phyloP scores from a whole-genome alignment of 2,888 invertebrate species.

The Schizotus pectinicornis region DNA sequence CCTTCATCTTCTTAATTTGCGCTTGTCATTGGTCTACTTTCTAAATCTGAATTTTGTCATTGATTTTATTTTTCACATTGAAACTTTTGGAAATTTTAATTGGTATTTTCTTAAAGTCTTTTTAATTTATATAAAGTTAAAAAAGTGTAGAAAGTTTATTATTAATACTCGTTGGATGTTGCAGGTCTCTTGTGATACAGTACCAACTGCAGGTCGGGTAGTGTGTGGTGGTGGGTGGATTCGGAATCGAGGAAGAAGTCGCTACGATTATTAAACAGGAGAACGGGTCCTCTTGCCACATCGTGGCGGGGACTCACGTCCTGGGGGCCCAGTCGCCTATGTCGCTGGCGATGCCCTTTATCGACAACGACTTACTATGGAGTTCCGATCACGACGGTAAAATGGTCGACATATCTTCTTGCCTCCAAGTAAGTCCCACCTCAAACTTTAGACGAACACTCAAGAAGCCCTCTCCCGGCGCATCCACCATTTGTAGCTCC shows the following conservation, averaged over 20 bases:
- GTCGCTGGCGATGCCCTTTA: conserved; percentile 90
- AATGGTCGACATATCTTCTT: conserved; percentile 89
- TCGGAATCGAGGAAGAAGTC: not conserved
- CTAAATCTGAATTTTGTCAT: no score
- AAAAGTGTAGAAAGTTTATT: not conserved
- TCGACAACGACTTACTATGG: conserved; percentile 94
- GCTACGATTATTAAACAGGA: conserved; percentile 5
- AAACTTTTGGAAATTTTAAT: no score
- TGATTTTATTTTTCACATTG: no score
- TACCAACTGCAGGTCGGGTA: conserved; percentile 24
- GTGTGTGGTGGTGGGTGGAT: conserved; percentile 1
- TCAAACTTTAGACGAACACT: not conserved
- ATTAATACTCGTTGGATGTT: conserved; percentile 6
- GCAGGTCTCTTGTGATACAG: conserved; percentile 26
- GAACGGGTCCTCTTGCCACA: conserved; percentile 55
- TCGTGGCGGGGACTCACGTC: conserved; percentile 70
- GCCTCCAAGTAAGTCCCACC: conserved; percentile 75
- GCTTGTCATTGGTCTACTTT: no score
- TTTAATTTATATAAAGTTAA: not conserved
- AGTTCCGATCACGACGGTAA: conserved; percentile 94
- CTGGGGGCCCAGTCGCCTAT: conserved; percentile 63
- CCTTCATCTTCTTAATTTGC: no score
- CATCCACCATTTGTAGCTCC: no score
- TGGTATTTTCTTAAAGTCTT: not conserved
- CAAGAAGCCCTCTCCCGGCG: not conserved